Conservation (phyloP, 2,888 invertebrate species). For the Matsumyia berberina region DNA sequence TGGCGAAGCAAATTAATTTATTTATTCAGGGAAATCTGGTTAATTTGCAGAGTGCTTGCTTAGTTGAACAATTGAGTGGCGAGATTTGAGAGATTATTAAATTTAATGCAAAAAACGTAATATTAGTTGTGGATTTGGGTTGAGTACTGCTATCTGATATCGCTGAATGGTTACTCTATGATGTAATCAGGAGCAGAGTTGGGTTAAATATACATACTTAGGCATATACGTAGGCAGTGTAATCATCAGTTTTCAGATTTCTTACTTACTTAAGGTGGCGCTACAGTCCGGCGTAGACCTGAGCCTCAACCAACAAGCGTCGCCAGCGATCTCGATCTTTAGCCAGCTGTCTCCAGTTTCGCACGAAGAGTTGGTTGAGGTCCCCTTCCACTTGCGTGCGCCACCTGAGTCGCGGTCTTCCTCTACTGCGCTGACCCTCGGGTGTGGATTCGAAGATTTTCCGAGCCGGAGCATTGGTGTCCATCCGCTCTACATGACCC, state of each 20-base stretch:
- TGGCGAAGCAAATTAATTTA: conserved; percentile 34
- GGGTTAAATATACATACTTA: conserved; percentile 1
- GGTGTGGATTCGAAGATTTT: too few species aligned
- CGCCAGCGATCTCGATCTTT: too few species aligned
- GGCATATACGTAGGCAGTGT: background rate
- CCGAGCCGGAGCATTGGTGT: too few species aligned
- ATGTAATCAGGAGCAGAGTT: conserved; percentile 17
- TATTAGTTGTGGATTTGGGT: conserved; percentile 28
- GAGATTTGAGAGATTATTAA: conserved; percentile 35
- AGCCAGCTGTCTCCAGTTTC: too few species aligned
- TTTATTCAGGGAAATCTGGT: conserved; percentile 38
- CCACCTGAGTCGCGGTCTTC: too few species aligned
- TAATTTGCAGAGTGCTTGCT: conserved; percentile 43
- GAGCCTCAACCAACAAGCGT: too few species aligned
- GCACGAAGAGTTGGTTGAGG: too few species aligned
- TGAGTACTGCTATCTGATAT: conserved; percentile 21
- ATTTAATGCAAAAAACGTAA: conserved; percentile 7
- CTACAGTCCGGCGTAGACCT: too few species aligned
- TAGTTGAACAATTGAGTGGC: conserved; percentile 34
- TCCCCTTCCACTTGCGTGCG: too few species aligned
- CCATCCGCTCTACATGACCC: too few species aligned
- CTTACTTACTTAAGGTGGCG: too few species aligned
- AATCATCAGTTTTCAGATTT: background rate
- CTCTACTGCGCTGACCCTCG: too few species aligned
- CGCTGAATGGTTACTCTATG: conserved; percentile 19